Percentiles rank a stretch among this genome's conserved stretches.
Conservation (phyloP, 2,888 invertebrate species). For the Apamea sordens region DNA sequence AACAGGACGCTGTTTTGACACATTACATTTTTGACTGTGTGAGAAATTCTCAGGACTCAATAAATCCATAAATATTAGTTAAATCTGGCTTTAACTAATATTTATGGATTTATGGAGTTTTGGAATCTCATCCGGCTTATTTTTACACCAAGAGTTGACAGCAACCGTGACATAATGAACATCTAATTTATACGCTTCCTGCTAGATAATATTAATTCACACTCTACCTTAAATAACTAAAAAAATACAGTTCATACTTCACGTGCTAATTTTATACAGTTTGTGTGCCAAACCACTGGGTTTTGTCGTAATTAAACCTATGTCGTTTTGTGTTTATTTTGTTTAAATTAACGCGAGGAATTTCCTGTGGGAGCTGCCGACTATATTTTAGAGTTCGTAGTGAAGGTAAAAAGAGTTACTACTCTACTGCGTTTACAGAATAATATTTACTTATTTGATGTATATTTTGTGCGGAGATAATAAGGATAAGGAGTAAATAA, state of each 20-base stretch:
- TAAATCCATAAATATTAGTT: not conserved
- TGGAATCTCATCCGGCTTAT: not conserved
- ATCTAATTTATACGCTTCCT: not conserved
- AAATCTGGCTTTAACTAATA: too few relatives aligned
- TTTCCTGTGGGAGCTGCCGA: constrained; percentile 41
- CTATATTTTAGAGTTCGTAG: constrained; percentile 41
- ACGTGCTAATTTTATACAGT: constrained; percentile 55
- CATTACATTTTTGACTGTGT: not conserved
- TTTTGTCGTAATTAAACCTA: constrained; percentile 64
- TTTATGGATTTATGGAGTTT: too few relatives aligned
- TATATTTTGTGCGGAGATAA: not conserved
- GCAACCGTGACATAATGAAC: not conserved
- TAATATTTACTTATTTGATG: not conserved
- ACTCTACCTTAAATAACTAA: not conserved
- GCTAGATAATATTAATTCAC: constrained; percentile 4
- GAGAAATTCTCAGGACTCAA: not conserved
- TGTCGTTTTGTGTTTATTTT: constrained; percentile 61
- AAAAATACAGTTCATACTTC: constrained; percentile 23
- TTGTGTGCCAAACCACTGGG: constrained; percentile 59
- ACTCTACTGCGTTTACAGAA: not conserved
- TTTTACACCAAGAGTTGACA: not conserved
- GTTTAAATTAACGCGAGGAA: constrained; percentile 59
- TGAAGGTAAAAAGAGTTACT: constrained; percentile 41
- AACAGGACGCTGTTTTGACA: not conserved
- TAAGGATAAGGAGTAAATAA: not conserved